Evolutionary conservation across 2,797 vertebrate genomes (phyloP), one percentile per base, ranked within the genome.

Genomic region (Vireo griseus): DNA sequence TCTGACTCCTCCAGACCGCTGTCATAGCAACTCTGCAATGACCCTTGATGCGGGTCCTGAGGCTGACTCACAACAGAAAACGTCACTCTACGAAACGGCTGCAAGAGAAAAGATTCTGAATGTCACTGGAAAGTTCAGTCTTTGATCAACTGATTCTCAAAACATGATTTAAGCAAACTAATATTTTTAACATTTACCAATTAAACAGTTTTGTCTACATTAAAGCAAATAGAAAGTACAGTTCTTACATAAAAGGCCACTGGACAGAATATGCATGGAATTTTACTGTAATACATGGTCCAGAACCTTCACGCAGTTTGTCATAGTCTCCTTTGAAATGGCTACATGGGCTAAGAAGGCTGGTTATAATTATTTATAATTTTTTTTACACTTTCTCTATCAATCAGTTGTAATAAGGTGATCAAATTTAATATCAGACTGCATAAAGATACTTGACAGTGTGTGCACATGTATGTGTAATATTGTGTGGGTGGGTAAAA

Each of bases 61-160:
- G 99, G 99, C 98, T 99, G 99, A 99, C 99, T 99, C 99, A 99
- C 99, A 99, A 99, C 99, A 98, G 99, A 99, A 99, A 99, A 99
- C 98, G 99, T 99, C 99, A 99, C 99, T 99, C 99, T 99, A 99
- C 99, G 99, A 98, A 99, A 99, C 94, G 99, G 99, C 99, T 99
- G 99, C 96, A 99, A 99, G 97, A 99, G 98, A 99, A 99, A 98
- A 99, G 98, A 99, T 97, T 99, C 99, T 98, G 98, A 98, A 99
- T 98, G 99, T 99, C 99, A 99, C 99, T 98, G 92, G 37, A 81
- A 95, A 92, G 90, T 76, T 97, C 94, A 51, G 55, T 69, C 87
- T 96, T 80, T 55, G 90, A 94, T 78, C 78, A 97, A 96, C 93
- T 97, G 92, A 97, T 95, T 97, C 93, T 96, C 73, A 97, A 96